Evolutionary conservation across 2,888 invertebrate genomes (phyloP), one percentile per base, ranked within the genome.

Genomic region (Xylocampa areola): DNA sequence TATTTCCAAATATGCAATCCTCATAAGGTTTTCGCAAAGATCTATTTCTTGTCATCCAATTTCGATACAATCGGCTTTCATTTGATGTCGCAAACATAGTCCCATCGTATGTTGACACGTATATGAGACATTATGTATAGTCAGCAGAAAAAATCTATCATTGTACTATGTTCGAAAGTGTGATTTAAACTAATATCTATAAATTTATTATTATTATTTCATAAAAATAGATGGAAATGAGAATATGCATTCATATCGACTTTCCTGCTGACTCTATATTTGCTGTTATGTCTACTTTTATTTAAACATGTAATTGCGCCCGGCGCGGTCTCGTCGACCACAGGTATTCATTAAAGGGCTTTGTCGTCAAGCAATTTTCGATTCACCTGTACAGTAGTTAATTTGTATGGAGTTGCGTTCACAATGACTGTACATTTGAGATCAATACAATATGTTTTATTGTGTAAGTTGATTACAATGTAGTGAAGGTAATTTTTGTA

Each of bases 271-370:
- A n/a, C n/a, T n/a, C n/a, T 21, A 4, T 5, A 21, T 2, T 21
- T 21, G 43, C 45, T 69, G 74, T 82, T 80, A 84, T 82, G 76
- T 77, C 76, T 57, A 70, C 75, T 62, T 61, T 45, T 30, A 29
- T 68, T 63, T 74, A 17, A 68, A 29, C 45, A 29, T 36, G 55
- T 68, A 68, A 64, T 64, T 63, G 51, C 37, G 69, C 61, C 53
- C 51, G 44, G 59, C 50, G 77, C 72, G 67, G 71, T 73, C 77
- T 67, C 77, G 60, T 68, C 72, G 70, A 62, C 74, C 72, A 64
- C 70, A 65, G 76, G 67, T 78, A 81, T 84, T 81, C 79, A 83
- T 81, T 82, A 82, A 73, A 72, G 41, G 61, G 68, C 59, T 60
- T 64, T 61, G 59, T 60, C 65, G 64, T 62, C 68, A 61, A 70